Evolutionary conservation across 2,113 vertebrate genomes (phyloP).

Genomic region (Suricata suricatta): DNA sequence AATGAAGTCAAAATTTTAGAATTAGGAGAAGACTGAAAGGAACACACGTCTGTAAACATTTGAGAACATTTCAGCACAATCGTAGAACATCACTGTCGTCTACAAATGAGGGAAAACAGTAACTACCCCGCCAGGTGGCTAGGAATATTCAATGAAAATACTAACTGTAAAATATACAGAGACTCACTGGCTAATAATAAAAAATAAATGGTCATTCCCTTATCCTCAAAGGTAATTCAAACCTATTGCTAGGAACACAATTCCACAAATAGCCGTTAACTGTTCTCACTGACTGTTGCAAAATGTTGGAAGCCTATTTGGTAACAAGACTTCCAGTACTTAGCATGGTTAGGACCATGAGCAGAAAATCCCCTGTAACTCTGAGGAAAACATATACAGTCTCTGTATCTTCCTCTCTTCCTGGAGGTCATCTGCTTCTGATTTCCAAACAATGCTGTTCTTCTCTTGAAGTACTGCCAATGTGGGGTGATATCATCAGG

Average conservation of each 20-base stretch:
- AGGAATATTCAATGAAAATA: neutral
- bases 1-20: conserved; percentile 10
- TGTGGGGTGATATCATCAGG: neutral
- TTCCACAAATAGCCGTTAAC: neutral
- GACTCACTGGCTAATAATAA: neutral
- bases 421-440: neutral
- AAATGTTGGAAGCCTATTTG: neutral
- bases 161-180: neutral
- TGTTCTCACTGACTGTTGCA: neutral
- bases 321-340: neutral
- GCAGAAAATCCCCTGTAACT: neutral
- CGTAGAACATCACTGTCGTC: neutral
- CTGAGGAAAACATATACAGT: neutral
- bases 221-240: neutral
- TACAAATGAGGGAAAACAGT: neutral
- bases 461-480: neutral
- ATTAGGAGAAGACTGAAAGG: neutral
- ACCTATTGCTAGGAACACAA: neutral
- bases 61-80: neutral
- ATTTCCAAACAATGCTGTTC: neutral
- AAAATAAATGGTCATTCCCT: neutral
- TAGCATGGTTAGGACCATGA: neutral
- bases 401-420: neutral
- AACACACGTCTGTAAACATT: neutral
- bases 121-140: neutral